A percentile compares a stretch with the other conserved stretches of the same genome.
phyloP scores from a whole-genome alignment of 2,797 vertebrate genomes.

The Pseudochirops corinnae region DNA sequence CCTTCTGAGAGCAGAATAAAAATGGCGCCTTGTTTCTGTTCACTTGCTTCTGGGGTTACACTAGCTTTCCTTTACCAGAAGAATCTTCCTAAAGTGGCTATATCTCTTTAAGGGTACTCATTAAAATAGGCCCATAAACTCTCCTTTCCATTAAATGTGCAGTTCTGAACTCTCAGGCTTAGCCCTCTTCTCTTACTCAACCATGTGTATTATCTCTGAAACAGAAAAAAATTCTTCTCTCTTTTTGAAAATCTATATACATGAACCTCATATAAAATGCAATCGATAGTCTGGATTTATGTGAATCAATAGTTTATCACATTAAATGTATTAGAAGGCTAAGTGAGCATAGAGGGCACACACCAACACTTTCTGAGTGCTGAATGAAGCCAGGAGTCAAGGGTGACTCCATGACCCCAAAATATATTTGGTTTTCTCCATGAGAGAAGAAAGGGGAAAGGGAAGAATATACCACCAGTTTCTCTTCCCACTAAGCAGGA shows the following conservation, averaged over 20 bases:
- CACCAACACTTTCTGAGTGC: background rate
- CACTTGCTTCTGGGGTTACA: background rate
- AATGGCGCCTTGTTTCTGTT: background rate
- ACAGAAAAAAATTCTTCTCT: background rate
- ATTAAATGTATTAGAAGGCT: background rate
- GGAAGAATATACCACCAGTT: background rate
- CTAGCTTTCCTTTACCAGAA: background rate
- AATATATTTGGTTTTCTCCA: background rate
- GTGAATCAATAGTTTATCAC: background rate
- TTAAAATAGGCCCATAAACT: background rate
- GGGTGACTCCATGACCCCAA: background rate
- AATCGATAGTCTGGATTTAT: background rate
- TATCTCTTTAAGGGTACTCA: background rate
- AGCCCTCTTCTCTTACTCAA: background rate
- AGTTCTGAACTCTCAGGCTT: background rate
- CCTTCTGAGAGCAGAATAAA: background rate
- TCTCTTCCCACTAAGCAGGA: background rate
- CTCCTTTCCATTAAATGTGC: background rate
- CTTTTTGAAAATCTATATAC: background rate
- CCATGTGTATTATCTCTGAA: background rate
- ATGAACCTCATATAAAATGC: background rate
- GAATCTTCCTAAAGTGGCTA: background rate
- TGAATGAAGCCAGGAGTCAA: background rate
- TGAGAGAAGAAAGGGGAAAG: background rate
- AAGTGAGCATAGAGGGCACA: background rate